These are phyloP conservation scores for Oscheius sp. DNA, from an alignment of 2,888 invertebrate genomes.

Conservation along the genomic window DNA sequence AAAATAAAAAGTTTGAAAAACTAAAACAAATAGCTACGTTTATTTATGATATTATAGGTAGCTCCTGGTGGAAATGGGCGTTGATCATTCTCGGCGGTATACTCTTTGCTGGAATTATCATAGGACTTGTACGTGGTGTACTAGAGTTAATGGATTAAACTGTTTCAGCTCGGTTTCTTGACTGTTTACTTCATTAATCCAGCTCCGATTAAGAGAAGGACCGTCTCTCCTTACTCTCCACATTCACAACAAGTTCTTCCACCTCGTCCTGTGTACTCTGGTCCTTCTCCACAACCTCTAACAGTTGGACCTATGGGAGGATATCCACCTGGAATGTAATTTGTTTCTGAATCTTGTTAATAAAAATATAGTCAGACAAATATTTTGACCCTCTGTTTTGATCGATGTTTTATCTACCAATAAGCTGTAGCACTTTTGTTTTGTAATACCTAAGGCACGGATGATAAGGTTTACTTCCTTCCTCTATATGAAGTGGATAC, in stretches of 20 bases:
- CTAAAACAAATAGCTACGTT: no score
- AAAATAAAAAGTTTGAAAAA: neutral
- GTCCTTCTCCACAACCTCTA: constrained; percentile 12
- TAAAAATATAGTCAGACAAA: neutral
- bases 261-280: constrained; percentile 8
- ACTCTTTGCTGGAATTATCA: constrained; percentile 1
- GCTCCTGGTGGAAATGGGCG: constrained; percentile 5
- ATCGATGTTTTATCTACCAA: neutral
- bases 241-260: neutral
- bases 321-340: neutral
- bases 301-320: constrained; percentile 6
- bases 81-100: constrained; percentile 5
- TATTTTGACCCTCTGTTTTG: neutral
- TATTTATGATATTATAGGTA: no score
- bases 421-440: neutral
- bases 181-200: constrained; percentile 7
- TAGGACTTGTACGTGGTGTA: neutral
- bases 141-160: neutral
- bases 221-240: neutral
- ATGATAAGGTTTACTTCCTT: neutral
- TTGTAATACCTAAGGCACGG: neutral
- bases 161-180: neutral
- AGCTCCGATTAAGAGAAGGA: neutral
- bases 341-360: neutral
- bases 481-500: neutral